Evolutionary conservation across 2,888 invertebrate genomes (phyloP).

Genomic region (Ophion obscuratus): DNA sequence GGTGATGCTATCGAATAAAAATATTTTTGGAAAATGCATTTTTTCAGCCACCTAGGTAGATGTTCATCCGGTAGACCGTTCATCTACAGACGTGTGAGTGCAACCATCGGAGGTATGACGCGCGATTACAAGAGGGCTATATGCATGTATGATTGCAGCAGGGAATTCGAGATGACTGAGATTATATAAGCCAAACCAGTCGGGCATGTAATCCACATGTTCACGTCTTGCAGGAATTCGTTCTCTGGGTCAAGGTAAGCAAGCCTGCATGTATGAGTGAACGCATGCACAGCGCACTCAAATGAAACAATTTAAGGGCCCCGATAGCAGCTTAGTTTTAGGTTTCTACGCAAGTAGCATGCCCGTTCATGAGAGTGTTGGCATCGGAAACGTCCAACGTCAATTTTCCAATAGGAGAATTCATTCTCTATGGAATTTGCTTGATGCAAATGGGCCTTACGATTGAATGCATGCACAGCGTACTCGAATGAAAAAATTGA

Average conservation of each 20-base stretch:
- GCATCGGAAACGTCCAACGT: background rate
- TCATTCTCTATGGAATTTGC: constrained; percentile 19
- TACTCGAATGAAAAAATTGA: constrained; percentile 68
- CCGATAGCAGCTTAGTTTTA: background rate
- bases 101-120: constrained; percentile 29
- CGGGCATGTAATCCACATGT: constrained; percentile 73
- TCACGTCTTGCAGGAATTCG: constrained; percentile 71
- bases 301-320: constrained; percentile 65
- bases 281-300: constrained; percentile 61
- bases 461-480: constrained; percentile 43
- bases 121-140: constrained; percentile 10
- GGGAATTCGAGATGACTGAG: constrained; percentile 30
- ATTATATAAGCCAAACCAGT: constrained; percentile 68
- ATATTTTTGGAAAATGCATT: background rate
- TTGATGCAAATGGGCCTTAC: background rate
- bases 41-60: background rate
- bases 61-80: too few relatives aligned
- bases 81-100: background rate
- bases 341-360: background rate
- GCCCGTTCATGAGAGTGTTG: too few relatives aligned
- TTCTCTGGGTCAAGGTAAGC: constrained; percentile 81
- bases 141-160: background rate
- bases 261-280: constrained; percentile 62
- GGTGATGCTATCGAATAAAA: background rate
- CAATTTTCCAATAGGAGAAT: constrained; percentile 17